phyloP scores from a whole-genome alignment of 2,888 invertebrate genomes.

The Limnephilus rhombicus region DNA sequence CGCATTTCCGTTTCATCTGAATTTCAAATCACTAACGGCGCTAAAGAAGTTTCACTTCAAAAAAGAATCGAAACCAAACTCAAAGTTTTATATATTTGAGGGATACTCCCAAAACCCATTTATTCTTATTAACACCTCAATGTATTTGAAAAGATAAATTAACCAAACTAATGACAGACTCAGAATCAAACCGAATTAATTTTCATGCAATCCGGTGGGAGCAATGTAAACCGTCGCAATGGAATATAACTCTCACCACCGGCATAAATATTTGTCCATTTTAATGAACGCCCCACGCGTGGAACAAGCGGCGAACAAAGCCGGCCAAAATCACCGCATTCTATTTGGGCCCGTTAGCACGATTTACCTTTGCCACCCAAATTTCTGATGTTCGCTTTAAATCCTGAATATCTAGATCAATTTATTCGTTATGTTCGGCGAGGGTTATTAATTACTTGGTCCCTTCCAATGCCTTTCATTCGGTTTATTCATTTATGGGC shows the following conservation, averaged over 20 bases:
- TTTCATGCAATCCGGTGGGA: not conserved
- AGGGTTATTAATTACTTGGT: not conserved
- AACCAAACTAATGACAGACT: not conserved
- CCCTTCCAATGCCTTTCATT: not conserved
- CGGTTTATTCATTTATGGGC: not conserved
- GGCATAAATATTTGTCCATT: constrained; percentile 24
- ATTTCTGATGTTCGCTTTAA: constrained; percentile 2
- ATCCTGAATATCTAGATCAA: not conserved
- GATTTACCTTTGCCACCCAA: constrained; percentile 26
- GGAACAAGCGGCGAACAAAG: constrained; percentile 17
- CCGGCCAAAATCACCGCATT: constrained; percentile 24
- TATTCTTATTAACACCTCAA: not conserved
- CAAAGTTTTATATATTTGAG: too few relatives aligned
- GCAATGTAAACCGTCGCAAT: not conserved
- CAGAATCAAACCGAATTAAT: not conserved
- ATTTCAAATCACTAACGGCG: too few relatives aligned
- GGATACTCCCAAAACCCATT: not conserved
- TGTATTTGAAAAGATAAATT: not conserved
- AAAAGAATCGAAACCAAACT: too few relatives aligned
- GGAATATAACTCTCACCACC: constrained; percentile 27
- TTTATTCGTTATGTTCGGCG: not conserved
- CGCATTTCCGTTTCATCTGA: too few relatives aligned
- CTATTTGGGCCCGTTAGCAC: not conserved
- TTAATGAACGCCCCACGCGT: constrained; percentile 20
- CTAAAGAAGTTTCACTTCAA: too few relatives aligned